Evolutionary conservation across 1,140 invertebrate genomes (phyloP), one percentile per base, ranked within the genome.

Genomic region (Dermatophagoides farinae): DNA sequence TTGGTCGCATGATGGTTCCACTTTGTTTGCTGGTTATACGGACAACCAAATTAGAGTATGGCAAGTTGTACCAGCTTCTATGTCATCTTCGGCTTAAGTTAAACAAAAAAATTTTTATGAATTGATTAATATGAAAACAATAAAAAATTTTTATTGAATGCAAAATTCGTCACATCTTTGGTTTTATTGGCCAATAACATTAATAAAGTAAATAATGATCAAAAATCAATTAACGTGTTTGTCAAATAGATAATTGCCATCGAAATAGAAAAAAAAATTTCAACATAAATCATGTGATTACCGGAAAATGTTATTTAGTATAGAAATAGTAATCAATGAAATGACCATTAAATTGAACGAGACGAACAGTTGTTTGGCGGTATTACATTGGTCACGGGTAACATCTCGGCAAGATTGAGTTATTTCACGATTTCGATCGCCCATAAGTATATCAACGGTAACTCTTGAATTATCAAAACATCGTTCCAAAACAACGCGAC

Each of bases 1-100:
- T 9, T 99, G 96, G 96, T 97, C 93, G 61, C 88, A 88, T 55
- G 95, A 99, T 77, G 96, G 96, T 64, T 90, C 97, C 75, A 98
- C 93, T 41, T 76, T 99, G 64, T 99, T 97, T 73, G 93, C 95
- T 73, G 96, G 96, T 52, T 99, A 97, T 77, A 93, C 91, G 37
- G 96, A 99, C 74, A 97, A 95, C 73, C 83, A 83, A 52, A 98
- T 99, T 72, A 80, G 96, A 72, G 92, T 98, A 51, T 99, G 93
- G 93, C 91, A 97, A 78, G 93, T 98, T 0, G 59, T 61, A 12
- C 62, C 57, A 20, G 60, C 49, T 31, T 31, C 31, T 31, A 31
- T 31, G 31, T 8, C 31, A 31, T 2, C 31, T 8, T 31, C 31
- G 2, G 31, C 8, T 31, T 31, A 8, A 31, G 31, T 31, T 31